Evolutionary conservation across 2,113 vertebrate genomes (phyloP).

Genomic region (Calyptommatus sinebrachiatus): DNA sequence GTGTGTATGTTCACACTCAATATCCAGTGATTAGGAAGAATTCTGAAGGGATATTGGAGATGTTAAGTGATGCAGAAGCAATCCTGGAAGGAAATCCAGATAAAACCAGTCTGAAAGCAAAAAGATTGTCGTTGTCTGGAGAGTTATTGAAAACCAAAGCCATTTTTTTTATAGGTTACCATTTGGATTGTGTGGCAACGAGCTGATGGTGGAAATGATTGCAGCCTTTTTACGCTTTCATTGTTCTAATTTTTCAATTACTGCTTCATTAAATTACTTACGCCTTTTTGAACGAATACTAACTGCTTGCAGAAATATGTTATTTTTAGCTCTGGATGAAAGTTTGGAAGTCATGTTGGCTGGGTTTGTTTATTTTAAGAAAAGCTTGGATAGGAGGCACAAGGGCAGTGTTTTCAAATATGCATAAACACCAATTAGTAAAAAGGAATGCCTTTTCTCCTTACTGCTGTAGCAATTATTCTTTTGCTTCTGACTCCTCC

Average conservation of each 20-base stretch:
- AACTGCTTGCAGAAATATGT: not conserved
- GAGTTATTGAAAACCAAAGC: not conserved
- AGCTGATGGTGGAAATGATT: not conserved
- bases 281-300: not conserved
- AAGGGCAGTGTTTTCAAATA: not conserved
- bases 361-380: no score
- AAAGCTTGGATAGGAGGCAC: not conserved
- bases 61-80: slow-evolving; percentile 83
- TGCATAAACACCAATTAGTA: not conserved
- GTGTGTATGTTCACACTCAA: slow-evolving; percentile 98
- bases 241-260: not conserved
- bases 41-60: slow-evolving; percentile 87
- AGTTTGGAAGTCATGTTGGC: not conserved
- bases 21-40: slow-evolving; percentile 95
- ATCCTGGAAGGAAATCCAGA: slow-evolving; percentile 79
- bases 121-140: slow-evolving; percentile 10
- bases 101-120: slow-evolving; percentile 62
- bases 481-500: no score
- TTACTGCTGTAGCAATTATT: not conserved
- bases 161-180: not conserved
- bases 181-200: not conserved
- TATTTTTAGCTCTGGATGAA: not conserved
- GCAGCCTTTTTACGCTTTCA: not conserved
- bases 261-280: not conserved
- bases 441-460: not conserved